phyloP scores from a whole-genome alignment of 2,797 vertebrate genomes.

The Syngnathus rostellatus region DNA sequence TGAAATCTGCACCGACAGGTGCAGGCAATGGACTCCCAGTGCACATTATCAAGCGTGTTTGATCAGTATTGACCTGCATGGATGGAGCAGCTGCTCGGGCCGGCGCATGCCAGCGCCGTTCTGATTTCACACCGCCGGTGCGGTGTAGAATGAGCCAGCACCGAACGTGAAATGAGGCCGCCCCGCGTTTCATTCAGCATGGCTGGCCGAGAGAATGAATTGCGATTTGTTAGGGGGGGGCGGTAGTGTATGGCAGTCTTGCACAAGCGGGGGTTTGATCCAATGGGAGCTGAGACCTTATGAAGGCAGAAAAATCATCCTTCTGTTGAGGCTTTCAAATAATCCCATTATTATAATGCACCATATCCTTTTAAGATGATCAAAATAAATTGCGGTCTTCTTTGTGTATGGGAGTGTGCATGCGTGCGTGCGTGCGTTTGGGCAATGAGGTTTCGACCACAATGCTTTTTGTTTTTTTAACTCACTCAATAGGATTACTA shows the following conservation, averaged over 20 bases:
- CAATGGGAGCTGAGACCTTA: neutral
- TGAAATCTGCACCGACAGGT: neutral
- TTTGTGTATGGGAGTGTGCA: neutral
- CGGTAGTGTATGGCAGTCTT: constrained; percentile 38
- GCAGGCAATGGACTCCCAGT: neutral
- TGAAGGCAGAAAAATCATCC: neutral
- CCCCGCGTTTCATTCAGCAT: neutral
- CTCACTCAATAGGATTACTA: neutral
- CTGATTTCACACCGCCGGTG: constrained; percentile 49
- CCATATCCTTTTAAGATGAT: neutral
- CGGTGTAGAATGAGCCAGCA: constrained; percentile 27
- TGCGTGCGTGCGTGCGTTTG: neutral
- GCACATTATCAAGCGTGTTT: constrained; percentile 36
- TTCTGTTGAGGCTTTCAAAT: neutral
- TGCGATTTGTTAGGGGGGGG: constrained; percentile 9
- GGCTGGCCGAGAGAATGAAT: constrained; percentile 14
- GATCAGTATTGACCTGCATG: constrained; percentile 44
- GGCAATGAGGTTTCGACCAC: constrained; percentile 40
- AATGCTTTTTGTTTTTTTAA: constrained; percentile 45
- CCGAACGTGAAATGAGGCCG: constrained; percentile 13
- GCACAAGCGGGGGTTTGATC: constrained; percentile 6
- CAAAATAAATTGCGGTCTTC: neutral
- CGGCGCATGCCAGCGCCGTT: constrained; percentile 34
- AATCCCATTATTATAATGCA: neutral
- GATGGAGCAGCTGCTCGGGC: constrained; percentile 33